Conservation (phyloP, 2,888 invertebrate species). For the Agelastica alni region DNA sequence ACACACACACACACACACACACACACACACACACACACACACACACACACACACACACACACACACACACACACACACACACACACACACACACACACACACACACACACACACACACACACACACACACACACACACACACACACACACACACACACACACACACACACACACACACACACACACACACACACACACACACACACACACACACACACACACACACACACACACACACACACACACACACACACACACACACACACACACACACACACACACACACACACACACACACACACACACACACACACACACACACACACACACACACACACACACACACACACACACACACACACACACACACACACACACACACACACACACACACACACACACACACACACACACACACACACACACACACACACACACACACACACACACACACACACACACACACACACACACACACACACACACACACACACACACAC, state of each 20-base stretch:
- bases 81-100: not conserved
- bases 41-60: not conserved
- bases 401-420: not conserved
- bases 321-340: not conserved
- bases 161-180: not conserved
- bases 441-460: not conserved
- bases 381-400: not conserved
- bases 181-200: not conserved
- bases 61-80: not conserved
- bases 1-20: not conserved
- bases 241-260: not conserved
- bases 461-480: not conserved
- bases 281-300: not conserved
- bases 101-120: not conserved
- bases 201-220: not conserved
- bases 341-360: not conserved
- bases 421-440: not conserved
- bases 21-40: not conserved
- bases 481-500: not conserved
- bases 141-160: not conserved
- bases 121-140: not conserved
- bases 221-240: not conserved
- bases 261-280: not conserved
- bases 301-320: not conserved
- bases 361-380: not conserved